These are phyloP conservation scores for Leptosomus discolor DNA, from an alignment of 2,113 vertebrate species.

Conservation along the genomic window DNA sequence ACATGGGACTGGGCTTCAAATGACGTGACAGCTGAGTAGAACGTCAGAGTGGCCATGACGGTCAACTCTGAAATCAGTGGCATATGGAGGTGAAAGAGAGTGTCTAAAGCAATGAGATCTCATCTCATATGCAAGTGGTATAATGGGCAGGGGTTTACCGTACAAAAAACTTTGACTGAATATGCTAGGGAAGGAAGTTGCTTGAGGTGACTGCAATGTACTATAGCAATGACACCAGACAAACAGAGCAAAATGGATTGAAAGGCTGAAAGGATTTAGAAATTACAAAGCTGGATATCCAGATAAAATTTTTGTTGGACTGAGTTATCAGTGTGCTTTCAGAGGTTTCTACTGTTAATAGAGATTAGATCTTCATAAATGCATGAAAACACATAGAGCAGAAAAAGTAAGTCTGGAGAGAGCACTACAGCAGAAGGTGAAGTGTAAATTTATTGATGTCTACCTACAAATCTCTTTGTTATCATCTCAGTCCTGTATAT, in stretches of 20 bases:
- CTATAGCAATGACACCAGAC: not conserved
- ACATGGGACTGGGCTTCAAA: not conserved
- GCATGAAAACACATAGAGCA: not conserved
- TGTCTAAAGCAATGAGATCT: not conserved
- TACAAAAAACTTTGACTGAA: not conserved
- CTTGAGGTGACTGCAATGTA: not conserved
- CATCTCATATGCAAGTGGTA: not conserved
- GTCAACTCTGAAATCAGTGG: not conserved
- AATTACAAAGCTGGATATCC: not conserved
- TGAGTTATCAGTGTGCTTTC: not conserved
- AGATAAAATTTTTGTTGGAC: not conserved
- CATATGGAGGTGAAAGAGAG: not conserved
- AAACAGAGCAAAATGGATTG: not conserved
- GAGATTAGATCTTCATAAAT: not conserved
- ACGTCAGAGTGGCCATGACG: rapidly evolving
- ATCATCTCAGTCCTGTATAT: not conserved
- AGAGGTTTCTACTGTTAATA: not conserved
- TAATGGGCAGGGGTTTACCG: not conserved
- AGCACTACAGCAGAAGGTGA: not conserved
- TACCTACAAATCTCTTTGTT: not conserved
- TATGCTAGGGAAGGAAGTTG: not conserved
- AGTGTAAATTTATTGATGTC: not conserved
- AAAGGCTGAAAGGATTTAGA: not conserved
- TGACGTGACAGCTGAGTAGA: not conserved
- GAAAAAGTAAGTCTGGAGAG: not conserved